These are phyloP conservation scores for Campoplex nolae DNA, from an alignment of 2,888 invertebrate genomes.

Conservation along the genomic window DNA sequence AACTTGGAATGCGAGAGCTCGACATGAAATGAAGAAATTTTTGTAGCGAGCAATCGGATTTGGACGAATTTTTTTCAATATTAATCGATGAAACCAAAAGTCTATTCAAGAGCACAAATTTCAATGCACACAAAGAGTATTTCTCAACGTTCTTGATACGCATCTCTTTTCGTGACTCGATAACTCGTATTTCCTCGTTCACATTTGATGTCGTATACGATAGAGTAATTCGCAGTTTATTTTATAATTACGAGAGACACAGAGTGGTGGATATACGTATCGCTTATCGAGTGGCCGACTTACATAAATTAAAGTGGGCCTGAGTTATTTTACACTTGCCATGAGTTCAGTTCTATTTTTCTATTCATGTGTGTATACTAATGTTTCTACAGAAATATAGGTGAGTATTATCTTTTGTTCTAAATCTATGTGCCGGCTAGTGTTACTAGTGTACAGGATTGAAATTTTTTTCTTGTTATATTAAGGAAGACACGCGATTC, in stretches of 20 bases:
- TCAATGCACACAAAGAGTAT: background rate
- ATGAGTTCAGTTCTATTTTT: slow-evolving; percentile 27
- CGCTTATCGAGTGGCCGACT: slow-evolving; percentile 60
- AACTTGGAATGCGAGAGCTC: background rate
- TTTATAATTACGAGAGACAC: background rate
- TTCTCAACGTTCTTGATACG: background rate
- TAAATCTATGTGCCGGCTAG: slow-evolving; percentile 24
- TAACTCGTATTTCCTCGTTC: slow-evolving; percentile 13
- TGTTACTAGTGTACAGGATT: slow-evolving; percentile 1
- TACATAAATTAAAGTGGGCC: slow-evolving; percentile 53
- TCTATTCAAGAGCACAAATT: too few relatives aligned
- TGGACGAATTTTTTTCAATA: background rate
- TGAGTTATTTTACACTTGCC: slow-evolving; percentile 2
- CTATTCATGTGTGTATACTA: background rate
- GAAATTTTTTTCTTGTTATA: slow-evolving; percentile 15
- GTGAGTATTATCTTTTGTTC: slow-evolving; percentile 49
- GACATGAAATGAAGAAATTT: background rate
- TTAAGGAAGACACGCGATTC: slow-evolving; percentile 41
- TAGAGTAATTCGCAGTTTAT: slow-evolving; percentile 30
- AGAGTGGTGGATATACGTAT: slow-evolving; percentile 29
- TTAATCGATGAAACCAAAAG: background rate
- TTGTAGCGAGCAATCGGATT: background rate
- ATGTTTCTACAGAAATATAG: background rate
- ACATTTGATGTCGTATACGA: slow-evolving; percentile 19
- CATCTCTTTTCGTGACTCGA: slow-evolving; percentile 24